Percentiles rank a stretch among this genome's conserved stretches.
phyloP scores from a whole-genome alignment of 2,797 vertebrate genomes.

The Tadarida brasiliensis region DNA sequence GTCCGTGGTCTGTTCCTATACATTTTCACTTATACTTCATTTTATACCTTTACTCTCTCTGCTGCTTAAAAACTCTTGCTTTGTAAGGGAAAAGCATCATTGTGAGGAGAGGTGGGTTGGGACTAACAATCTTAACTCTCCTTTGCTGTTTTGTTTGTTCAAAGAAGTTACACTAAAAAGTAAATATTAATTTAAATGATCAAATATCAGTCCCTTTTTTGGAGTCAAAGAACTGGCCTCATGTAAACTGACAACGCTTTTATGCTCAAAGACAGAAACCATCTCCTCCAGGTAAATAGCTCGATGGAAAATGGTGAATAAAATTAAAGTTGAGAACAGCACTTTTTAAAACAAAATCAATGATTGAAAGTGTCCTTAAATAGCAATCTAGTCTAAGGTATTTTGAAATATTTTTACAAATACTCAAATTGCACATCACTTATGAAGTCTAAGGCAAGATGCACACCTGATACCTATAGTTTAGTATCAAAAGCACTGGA shows the following conservation, averaged over 20 bases:
- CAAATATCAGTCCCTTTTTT: background rate
- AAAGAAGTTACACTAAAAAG: slow-evolving; percentile 1
- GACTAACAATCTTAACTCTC: background rate
- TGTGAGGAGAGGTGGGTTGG: background rate
- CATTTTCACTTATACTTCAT: background rate
- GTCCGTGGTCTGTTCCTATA: background rate
- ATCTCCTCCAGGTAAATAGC: background rate
- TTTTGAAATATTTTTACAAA: background rate
- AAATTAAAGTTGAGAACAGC: background rate
- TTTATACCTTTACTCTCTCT: background rate
- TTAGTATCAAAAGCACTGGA: background rate
- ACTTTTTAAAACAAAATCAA: background rate
- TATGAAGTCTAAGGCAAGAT: background rate
- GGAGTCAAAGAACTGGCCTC: background rate
- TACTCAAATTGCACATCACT: background rate
- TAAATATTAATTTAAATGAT: background rate
- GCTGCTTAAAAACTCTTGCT: slow-evolving; percentile 12
- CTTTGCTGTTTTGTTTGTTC: background rate
- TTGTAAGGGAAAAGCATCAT: background rate
- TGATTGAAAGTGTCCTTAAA: background rate
- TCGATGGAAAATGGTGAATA: background rate
- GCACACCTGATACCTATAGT: background rate
- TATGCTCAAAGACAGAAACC: background rate
- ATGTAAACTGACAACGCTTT: background rate
- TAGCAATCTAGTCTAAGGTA: background rate